A percentile compares a stretch with the other conserved stretches of the same genome.
These are phyloP conservation scores for Colossoma macropomum DNA, from an alignment of 2,113 vertebrate genomes.

Conservation along the genomic window DNA sequence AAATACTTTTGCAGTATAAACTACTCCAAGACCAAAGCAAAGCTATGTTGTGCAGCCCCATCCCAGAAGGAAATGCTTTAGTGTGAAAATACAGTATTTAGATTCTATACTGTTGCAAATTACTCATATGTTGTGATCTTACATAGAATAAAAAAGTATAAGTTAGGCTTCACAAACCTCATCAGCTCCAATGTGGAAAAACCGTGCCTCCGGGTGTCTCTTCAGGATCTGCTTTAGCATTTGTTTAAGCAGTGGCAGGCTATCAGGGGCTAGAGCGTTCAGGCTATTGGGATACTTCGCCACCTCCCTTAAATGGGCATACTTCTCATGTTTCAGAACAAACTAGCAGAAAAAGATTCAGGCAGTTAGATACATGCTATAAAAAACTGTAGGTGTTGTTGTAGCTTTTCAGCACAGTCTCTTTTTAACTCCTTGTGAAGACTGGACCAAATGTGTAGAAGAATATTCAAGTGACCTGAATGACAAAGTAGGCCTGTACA, in stretches of 20 bases:
- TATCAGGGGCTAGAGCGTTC: constrained; percentile 72
- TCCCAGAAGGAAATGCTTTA: too few relatives aligned
- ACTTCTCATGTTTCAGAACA: constrained; percentile 81
- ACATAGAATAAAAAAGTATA: too few relatives aligned
- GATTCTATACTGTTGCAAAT: too few relatives aligned
- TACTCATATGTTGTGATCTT: too few relatives aligned
- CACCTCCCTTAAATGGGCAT: constrained; percentile 74
- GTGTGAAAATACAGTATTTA: too few relatives aligned
- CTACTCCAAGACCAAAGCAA: too few relatives aligned
- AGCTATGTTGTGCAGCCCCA: too few relatives aligned
- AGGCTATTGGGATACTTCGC: constrained; percentile 80
- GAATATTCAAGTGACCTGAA: too few relatives aligned
- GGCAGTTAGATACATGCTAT: background rate
- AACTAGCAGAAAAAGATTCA: constrained; percentile 65
- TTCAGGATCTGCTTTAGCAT: constrained; percentile 76
- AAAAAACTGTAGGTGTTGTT: background rate
- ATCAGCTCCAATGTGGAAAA: constrained; percentile 76
- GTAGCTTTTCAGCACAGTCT: background rate
- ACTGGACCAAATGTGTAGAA: background rate
- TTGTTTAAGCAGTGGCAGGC: constrained; percentile 70
- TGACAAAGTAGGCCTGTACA: too few relatives aligned
- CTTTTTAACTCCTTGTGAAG: background rate
- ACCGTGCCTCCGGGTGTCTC: constrained; percentile 69
- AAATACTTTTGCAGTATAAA: too few relatives aligned
- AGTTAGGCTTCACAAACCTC: constrained; percentile 66